Percentiles rank a stretch among this genome's conserved stretches.
Evolutionary conservation across 2,113 vertebrate genomes (phyloP).

Genomic region (Variabilichromis moorii): DNA sequence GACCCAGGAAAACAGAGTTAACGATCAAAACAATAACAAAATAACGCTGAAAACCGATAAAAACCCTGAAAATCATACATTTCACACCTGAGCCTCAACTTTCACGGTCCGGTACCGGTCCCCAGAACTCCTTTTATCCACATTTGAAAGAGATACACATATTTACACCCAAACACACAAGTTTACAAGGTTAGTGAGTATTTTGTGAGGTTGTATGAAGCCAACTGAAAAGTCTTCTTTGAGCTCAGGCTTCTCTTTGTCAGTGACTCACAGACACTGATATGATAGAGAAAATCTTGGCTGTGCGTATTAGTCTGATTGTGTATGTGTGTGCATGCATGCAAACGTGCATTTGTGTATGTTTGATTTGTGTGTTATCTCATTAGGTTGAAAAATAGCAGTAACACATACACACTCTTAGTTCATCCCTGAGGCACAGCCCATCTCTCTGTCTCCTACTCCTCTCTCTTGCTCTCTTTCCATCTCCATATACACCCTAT

Average conservation of each 20-base stretch:
- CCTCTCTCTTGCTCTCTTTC: neutral
- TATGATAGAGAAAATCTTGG: neutral
- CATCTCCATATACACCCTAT: neutral
- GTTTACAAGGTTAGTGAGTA: neutral
- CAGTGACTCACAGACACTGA: neutral
- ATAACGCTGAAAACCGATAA: no score
- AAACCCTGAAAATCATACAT: no score
- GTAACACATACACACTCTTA: neutral
- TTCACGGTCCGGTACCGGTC: accelerated
- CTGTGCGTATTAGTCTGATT: neutral
- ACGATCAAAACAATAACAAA: no score
- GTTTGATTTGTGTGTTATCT: neutral
- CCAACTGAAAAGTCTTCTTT: neutral
- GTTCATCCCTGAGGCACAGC: neutral
- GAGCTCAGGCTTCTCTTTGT: neutral
- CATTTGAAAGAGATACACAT: conserved; percentile 26
- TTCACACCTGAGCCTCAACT: no score
- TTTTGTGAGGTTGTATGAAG: neutral
- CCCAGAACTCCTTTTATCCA: conserved; percentile 75
- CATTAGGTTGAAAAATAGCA: neutral
- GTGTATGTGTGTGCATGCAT: neutral
- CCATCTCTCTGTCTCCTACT: neutral
- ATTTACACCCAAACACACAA: neutral
- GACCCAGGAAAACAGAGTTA: no score
- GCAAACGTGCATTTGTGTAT: neutral